Evolutionary conservation across 2,888 invertebrate genomes (phyloP).

Genomic region (Saturnia japonica): DNA sequence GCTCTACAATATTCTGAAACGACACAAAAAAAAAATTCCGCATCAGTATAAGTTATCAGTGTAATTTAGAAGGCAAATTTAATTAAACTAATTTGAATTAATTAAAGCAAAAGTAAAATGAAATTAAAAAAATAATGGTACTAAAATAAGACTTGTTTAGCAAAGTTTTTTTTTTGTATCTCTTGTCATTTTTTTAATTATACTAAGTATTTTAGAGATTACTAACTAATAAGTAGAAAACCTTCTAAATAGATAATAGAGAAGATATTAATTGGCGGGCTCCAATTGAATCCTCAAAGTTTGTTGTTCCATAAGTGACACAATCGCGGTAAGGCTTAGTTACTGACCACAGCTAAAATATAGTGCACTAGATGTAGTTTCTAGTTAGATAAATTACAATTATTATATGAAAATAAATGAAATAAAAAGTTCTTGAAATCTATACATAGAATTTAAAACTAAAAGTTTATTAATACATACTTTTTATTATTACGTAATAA

Average conservation of each 20-base stretch:
- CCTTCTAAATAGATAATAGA: no score
- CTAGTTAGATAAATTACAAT: constrained; percentile 78
- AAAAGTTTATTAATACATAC: constrained; percentile 78
- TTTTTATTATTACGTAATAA: constrained; percentile 78
- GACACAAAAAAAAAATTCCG: not conserved
- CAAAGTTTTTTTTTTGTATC: not conserved
- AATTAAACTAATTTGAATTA: no score
- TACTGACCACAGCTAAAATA: constrained; percentile 78
- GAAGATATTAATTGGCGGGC: not conserved
- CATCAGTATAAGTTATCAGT: not conserved
- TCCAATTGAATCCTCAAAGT: not conserved
- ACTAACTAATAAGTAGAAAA: no score
- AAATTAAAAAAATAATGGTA: no score
- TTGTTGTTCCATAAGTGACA: constrained; percentile 55
- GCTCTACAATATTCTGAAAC: not conserved
- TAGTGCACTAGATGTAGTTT: constrained; percentile 77
- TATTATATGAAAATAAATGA: constrained; percentile 65
- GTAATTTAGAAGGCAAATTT: not conserved
- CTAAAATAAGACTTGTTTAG: not conserved
- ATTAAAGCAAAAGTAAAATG: no score
- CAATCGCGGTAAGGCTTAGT: constrained; percentile 59
- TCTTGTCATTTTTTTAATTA: not conserved
- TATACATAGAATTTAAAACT: constrained; percentile 80
- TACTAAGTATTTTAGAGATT: no score
- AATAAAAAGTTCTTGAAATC: constrained; percentile 74